Conservation (phyloP, 2,113 vertebrate species). For the Sturnira hondurensis region DNA sequence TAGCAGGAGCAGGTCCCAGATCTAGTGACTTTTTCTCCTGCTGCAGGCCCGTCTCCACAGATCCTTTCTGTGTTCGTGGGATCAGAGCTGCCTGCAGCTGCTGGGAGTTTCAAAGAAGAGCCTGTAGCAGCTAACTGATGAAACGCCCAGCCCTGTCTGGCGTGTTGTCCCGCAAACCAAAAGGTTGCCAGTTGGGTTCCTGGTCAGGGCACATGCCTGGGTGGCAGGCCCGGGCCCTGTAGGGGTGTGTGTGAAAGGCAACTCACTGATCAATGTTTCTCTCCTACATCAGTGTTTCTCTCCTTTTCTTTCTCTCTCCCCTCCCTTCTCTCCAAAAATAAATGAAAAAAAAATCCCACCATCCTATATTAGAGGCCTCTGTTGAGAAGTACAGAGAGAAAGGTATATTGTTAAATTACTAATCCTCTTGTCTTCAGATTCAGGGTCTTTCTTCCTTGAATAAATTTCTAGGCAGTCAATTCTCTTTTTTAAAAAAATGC, state of each 20-base stretch:
- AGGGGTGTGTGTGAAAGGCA: too few species aligned
- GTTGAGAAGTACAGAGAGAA: neutral
- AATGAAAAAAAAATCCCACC: too few species aligned
- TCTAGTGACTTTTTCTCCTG: neutral
- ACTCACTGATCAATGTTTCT: too few species aligned
- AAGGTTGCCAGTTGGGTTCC: too few species aligned
- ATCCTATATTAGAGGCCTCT: neutral
- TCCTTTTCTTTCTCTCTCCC: too few species aligned
- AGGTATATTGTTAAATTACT: neutral
- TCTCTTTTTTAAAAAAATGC: neutral
- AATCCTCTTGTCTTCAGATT: neutral
- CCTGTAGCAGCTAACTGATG: neutral
- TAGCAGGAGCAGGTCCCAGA: neutral
- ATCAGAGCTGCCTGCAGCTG: neutral
- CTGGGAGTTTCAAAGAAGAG: neutral
- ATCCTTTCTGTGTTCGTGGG: neutral
- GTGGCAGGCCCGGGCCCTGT: too few species aligned
- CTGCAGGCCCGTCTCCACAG: neutral
- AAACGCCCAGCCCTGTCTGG: neutral
- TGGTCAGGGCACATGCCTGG: too few species aligned
- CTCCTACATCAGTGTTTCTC: too few species aligned
- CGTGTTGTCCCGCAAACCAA: too few species aligned
- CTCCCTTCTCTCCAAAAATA: too few species aligned
- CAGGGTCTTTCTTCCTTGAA: neutral
- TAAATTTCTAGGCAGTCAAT: neutral